Percentiles rank a stretch among this genome's conserved stretches.
Evolutionary conservation across 2,888 invertebrate genomes (phyloP).

Genomic region (Petrolisthes cinctipes): DNA sequence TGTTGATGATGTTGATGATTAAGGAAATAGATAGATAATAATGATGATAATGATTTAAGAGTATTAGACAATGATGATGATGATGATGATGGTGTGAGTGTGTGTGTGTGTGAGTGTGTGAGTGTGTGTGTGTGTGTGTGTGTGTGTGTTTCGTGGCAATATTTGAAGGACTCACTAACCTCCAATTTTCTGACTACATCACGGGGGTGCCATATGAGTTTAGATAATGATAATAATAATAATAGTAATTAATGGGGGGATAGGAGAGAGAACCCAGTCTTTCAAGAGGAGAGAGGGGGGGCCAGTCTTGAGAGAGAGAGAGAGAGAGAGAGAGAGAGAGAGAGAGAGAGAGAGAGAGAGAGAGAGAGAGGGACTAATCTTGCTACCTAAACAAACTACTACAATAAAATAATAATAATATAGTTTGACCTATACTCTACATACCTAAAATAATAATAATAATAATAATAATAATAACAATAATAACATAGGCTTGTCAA

Average conservation of each 20-base stretch:
- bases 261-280: background rate
- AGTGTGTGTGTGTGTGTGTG: no score
- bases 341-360: constrained; percentile 1
- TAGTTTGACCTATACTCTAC: background rate
- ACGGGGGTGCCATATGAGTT: no score
- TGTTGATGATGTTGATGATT: background rate
- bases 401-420: background rate
- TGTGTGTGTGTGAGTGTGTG: no score
- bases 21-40: no score
- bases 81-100: no score
- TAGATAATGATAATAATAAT: no score
- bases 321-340: constrained; percentile 9
- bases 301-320: background rate
- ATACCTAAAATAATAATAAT: background rate
- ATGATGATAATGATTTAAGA: no score
- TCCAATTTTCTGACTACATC: no score
- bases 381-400: background rate
- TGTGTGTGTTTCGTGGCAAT: no score
- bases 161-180: no score
- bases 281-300: constrained; percentile 3
- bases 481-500: background rate
- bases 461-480: background rate
- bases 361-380: background rate
- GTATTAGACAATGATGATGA: no score
- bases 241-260: no score